A percentile compares a stretch with the other conserved stretches of the same genome.
These are phyloP conservation scores for Candidula unifasciata DNA, from an alignment of 2,888 invertebrate genomes.

Conservation along the genomic window DNA sequence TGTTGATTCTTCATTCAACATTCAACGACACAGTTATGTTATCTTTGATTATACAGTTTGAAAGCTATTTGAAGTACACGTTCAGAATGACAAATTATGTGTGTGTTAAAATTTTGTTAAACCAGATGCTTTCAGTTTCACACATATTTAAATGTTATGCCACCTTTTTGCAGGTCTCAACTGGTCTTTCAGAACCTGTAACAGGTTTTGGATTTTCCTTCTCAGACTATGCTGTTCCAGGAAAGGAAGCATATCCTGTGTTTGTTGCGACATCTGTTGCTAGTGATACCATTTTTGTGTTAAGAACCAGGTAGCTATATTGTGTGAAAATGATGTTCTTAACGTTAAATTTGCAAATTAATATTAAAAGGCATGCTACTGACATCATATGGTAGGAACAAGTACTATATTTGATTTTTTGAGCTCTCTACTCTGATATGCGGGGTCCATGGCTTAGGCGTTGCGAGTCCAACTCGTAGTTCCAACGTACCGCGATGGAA, in stretches of 20 bases:
- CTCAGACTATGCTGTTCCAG: conserved; percentile 9
- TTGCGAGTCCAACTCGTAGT: too few species aligned
- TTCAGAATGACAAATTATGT: too few species aligned
- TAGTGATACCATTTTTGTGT: conserved; percentile 35
- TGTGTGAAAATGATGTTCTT: neutral
- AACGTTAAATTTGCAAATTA: too few species aligned
- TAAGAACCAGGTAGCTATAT: conserved; percentile 32
- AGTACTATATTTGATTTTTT: too few species aligned
- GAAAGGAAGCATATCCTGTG: conserved; percentile 44
- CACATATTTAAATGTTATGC: neutral
- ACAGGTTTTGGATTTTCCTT: conserved; percentile 42
- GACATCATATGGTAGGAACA: neutral
- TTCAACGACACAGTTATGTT: too few species aligned
- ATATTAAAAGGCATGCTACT: neutral
- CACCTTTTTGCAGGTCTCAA: neutral
- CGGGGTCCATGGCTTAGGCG: too few species aligned
- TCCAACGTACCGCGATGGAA: too few species aligned
- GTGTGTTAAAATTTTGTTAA: too few species aligned
- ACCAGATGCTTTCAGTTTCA: neutral
- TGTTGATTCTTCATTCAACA: too few species aligned
- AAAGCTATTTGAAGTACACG: too few species aligned
- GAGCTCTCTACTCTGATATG: too few species aligned
- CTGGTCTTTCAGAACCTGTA: neutral
- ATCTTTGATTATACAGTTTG: too few species aligned
- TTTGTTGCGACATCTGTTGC: conserved; percentile 41